Evolutionary conservation across 2,797 vertebrate species (phyloP), one percentile per base, ranked within the genome.

Genomic region (Yasuhikotakia modesta): DNA sequence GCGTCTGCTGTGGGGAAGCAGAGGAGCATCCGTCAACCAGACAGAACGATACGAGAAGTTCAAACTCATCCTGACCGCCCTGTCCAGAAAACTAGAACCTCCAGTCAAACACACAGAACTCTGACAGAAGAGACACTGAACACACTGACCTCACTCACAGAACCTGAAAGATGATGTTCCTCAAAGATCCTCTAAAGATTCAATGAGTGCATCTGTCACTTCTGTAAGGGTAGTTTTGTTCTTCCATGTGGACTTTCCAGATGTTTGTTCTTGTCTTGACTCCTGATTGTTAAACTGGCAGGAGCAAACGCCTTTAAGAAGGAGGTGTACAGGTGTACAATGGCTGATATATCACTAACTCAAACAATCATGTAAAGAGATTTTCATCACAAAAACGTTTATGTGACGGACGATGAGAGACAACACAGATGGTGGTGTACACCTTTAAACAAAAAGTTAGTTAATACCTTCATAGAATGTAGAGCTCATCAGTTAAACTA

Each of bases 1-100:
- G 88, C 91, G 97, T 83, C 86, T 99, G 88, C 92, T 99, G 1
- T 99, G 98, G 98, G 98, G 98, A 78, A 98, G 96, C 87, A 96
- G 96, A 81, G 98, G 97, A 17, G 96, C 97, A 0, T 85, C 94
- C 1, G 96, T 99, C 78, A 96, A 95, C 89, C 96, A 97, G 86
- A 92, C 87, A 0, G 97, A 99, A 83, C 90, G 98, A 90, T 97
- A 96, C 0, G 92, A 93, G 87, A 99, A 99, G 83, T 99, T 99
- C 90, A 95, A 87, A 87, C 96, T 97, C 91, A 99, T 99, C 87
- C 92, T 99, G 88, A 98, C 94, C 0, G 98, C 94, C 13, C 90
- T 99, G 86, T 99, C 98, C 58, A 92, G 95, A 79, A 99, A 97
- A 93, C 87, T 99, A 83, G 98, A 99, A 87, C 96, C 94, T 7